A percentile compares a stretch with the other conserved stretches of the same genome.
These are phyloP conservation scores for Sinocyclocheilus anophthalmus DNA, from an alignment of 2,113 vertebrate species.

Conservation along the genomic window DNA sequence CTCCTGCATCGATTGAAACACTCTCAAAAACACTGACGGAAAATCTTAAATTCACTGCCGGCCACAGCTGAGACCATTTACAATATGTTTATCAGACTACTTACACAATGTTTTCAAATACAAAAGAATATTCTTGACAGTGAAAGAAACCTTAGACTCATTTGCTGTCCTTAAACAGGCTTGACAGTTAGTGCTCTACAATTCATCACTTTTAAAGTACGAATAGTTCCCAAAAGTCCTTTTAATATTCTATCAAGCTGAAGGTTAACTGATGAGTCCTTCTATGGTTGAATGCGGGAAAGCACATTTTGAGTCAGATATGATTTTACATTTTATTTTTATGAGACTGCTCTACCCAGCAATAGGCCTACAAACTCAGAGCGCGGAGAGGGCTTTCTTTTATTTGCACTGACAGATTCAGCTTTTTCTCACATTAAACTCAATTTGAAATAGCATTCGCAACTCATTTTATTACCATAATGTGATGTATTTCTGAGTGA, in stretches of 20 bases:
- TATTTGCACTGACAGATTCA: background rate
- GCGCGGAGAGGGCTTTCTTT: background rate
- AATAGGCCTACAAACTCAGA: slow-evolving; percentile 1
- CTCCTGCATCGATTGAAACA: slow-evolving; percentile 21
- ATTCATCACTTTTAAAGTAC: background rate
- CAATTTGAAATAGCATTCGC: background rate
- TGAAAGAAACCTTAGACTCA: background rate
- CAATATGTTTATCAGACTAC: background rate
- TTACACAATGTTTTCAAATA: background rate
- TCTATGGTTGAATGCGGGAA: background rate
- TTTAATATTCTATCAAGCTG: slow-evolving; percentile 4
- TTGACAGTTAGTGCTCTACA: background rate
- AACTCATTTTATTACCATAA: background rate
- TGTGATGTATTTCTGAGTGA: slow-evolving; percentile 3
- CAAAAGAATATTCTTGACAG: background rate
- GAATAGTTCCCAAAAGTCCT: background rate
- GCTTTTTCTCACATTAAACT: slow-evolving; percentile 7
- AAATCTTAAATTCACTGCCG: background rate
- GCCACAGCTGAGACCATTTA: background rate
- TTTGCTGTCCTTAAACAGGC: background rate
- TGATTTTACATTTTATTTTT: slow-evolving; percentile 10
- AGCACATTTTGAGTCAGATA: background rate
- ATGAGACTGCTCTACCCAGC: background rate
- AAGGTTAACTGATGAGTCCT: slow-evolving; percentile 32
- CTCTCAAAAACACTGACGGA: slow-evolving; percentile 6